Conservation (phyloP, 35 echinoderm and acorn worm species). For the Lytechinus pictus region DNA sequence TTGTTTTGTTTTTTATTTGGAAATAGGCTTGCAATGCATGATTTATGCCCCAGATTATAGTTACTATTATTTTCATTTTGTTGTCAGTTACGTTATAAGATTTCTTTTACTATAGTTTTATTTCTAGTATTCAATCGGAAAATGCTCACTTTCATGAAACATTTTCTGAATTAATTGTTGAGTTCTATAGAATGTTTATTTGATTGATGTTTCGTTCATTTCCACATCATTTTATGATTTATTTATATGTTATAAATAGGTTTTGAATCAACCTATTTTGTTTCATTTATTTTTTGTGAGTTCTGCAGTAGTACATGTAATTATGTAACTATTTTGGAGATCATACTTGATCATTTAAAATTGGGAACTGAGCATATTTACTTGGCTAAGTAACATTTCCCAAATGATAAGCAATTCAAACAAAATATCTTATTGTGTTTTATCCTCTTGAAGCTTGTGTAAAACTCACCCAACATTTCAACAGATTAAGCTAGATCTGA, state of each 20-base stretch:
- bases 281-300: neutral
- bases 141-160: neutral
- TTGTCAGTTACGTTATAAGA: neutral
- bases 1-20: neutral
- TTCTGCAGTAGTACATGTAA: neutral
- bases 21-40: neutral
- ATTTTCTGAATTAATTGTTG: neutral
- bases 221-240: neutral
- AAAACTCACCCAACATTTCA: too few relatives aligned
- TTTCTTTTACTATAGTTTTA: neutral
- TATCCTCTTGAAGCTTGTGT: too few relatives aligned
- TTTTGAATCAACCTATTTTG: neutral
- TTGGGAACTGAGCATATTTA: too few relatives aligned
- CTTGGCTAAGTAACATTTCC: too few relatives aligned
- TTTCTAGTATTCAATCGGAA: neutral
- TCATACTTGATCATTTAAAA: neutral
- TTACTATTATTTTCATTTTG: neutral
- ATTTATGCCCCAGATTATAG: neutral
- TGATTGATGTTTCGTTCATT: neutral
- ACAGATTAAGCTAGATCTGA: too few relatives aligned
- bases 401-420: too few relatives aligned
- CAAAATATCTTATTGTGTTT: too few relatives aligned
- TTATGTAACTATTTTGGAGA: neutral
- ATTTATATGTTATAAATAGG: neutral
- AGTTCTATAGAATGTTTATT: neutral